Conservation (phyloP, 2,888 invertebrate species). For the Pachydiplax longipennis region DNA sequence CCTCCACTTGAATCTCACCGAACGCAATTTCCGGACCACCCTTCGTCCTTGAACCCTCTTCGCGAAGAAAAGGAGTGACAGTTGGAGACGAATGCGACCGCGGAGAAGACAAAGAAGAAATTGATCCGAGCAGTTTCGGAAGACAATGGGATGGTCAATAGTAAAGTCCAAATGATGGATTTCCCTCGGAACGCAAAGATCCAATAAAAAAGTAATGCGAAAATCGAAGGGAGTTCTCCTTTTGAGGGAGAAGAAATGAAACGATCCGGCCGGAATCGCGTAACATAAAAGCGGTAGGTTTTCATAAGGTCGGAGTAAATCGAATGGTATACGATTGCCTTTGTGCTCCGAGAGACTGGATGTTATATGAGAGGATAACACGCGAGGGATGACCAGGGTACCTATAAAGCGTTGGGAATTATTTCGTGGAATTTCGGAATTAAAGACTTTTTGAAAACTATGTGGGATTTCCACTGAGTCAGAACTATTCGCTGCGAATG, state of each 20-base stretch:
- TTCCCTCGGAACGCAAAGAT: not conserved
- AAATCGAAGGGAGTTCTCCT: not conserved
- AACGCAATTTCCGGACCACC: not conserved
- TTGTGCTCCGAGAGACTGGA: too few relatives aligned
- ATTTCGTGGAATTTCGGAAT: too few relatives aligned
- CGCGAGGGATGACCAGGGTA: too few relatives aligned
- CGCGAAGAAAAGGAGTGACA: not conserved
- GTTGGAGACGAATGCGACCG: not conserved
- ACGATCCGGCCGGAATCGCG: too few relatives aligned
- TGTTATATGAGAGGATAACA: too few relatives aligned
- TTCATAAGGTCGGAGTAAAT: too few relatives aligned
- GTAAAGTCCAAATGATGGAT: not conserved
- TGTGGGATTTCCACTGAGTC: too few relatives aligned
- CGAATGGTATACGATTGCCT: too few relatives aligned
- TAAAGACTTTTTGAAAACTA: too few relatives aligned
- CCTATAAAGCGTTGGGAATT: too few relatives aligned
- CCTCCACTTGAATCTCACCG: not conserved
- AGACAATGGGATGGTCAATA: not conserved
- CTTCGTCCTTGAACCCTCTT: constrained; percentile 1
- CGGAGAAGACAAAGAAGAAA: not conserved
- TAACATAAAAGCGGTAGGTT: too few relatives aligned
- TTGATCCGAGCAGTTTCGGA: not conserved
- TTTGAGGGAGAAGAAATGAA: not conserved
- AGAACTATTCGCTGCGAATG: too few relatives aligned
- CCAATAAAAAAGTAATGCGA: not conserved